Evolutionary conservation across 2,113 vertebrate genomes (phyloP).

Genomic region (Lanius ludovicianus): DNA sequence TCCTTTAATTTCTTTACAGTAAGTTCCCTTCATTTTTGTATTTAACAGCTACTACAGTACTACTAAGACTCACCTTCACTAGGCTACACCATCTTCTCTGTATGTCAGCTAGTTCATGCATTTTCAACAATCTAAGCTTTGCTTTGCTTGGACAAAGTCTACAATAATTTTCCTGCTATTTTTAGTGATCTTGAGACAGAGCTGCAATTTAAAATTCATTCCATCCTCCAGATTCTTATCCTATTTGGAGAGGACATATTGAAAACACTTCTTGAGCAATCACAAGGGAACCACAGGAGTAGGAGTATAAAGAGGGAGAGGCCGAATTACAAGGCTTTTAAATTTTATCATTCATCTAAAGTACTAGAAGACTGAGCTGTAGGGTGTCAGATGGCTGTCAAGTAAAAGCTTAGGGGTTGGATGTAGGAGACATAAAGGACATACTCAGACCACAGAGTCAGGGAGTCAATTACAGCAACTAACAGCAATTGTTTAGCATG

Average conservation of each 20-base stretch:
- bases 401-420: background rate
- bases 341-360: conserved; percentile 42
- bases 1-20: background rate
- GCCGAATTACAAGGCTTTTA: conserved; percentile 20
- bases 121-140: conserved; percentile 4
- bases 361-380: background rate
- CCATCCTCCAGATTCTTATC: conserved; percentile 37
- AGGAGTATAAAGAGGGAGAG: conserved; percentile 9
- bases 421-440: background rate
- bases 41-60: background rate
- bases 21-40: background rate
- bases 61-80: background rate
- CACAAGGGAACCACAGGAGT: conserved; percentile 23
- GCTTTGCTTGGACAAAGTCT: conserved; percentile 32
- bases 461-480: background rate
- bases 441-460: background rate
- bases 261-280: conserved; percentile 31
- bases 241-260: background rate
- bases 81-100: background rate
- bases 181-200: background rate
- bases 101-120: background rate
- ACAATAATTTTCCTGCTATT: conserved; percentile 46
- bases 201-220: conserved; percentile 45
- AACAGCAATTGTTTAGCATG: background rate
- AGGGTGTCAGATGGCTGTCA: conserved; percentile 1